Conservation (phyloP, 2,888 invertebrate species). For the Cheilosia variabilis region DNA sequence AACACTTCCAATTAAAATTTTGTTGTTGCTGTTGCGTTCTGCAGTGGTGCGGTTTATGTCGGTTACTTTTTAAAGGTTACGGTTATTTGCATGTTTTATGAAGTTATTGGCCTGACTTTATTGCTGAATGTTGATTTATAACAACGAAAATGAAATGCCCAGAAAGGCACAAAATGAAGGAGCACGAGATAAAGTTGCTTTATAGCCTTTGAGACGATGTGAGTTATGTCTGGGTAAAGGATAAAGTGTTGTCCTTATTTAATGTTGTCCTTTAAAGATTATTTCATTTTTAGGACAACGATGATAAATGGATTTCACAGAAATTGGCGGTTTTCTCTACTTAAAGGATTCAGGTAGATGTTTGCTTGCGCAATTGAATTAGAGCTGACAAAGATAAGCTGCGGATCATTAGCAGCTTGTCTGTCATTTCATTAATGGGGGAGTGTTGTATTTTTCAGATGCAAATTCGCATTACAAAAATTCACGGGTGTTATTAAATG, state of each 20-base stretch:
- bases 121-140: slow-evolving; percentile 41
- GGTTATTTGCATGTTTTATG: slow-evolving; percentile 59
- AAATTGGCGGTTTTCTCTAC: not conserved
- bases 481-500: slow-evolving; percentile 24
- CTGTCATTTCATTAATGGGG: slow-evolving; percentile 21
- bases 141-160: slow-evolving; percentile 6
- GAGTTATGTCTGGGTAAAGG: not conserved
- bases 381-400: not conserved
- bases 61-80: slow-evolving; percentile 45
- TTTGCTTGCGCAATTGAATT: not conserved
- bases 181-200: slow-evolving; percentile 14
- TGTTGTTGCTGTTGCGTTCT: slow-evolving; percentile 38
- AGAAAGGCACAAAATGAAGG: not conserved
- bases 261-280: not conserved
- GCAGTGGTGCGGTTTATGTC: slow-evolving; percentile 17
- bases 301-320: no score
- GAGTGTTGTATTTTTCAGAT: not conserved
- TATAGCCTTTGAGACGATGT: slow-evolving; percentile 28
- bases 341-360: not conserved
- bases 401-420: slow-evolving; percentile 42
- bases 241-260: not conserved
- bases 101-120: slow-evolving; percentile 50
- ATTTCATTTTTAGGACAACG: no score
- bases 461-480: slow-evolving; percentile 15
- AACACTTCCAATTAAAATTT: slow-evolving; percentile 57